A percentile compares a stretch with the other conserved stretches of the same genome.
Evolutionary conservation across 2,797 vertebrate species (phyloP).

Genomic region (Ceyx erithaca): DNA sequence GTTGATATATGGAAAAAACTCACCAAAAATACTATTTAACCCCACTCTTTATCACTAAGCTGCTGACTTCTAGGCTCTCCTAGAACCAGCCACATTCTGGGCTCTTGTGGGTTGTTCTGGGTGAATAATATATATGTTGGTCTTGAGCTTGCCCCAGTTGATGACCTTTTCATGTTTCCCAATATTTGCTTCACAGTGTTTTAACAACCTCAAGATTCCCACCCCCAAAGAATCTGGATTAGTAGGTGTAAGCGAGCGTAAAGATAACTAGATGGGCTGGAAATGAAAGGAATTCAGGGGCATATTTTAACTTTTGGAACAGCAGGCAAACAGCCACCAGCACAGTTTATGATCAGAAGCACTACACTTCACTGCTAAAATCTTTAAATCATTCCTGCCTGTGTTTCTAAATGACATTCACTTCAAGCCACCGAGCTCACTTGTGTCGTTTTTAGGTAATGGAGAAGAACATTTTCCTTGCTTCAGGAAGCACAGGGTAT

Average conservation of each 20-base stretch:
- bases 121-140: background rate
- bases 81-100: rapidly evolving
- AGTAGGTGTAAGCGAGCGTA: background rate
- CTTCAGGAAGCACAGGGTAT: constrained; percentile 48
- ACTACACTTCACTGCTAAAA: background rate
- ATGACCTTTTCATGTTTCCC: background rate
- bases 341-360: background rate
- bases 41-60: background rate
- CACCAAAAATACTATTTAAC: background rate
- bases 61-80: background rate
- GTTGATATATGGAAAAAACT: background rate
- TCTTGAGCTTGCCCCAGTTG: background rate
- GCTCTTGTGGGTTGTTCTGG: background rate
- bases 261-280: background rate
- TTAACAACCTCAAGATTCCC: background rate
- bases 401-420: background rate
- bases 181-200: background rate
- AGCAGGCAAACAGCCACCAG: background rate
- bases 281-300: background rate
- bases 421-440: constrained; percentile 18
- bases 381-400: constrained; percentile 8
- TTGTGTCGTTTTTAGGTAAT: constrained; percentile 14
- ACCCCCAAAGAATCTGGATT: background rate
- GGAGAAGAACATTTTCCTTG: constrained; percentile 44
- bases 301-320: background rate